Conservation (phyloP, 2,797 vertebrate genomes). For the Takifugu ocellatus region DNA sequence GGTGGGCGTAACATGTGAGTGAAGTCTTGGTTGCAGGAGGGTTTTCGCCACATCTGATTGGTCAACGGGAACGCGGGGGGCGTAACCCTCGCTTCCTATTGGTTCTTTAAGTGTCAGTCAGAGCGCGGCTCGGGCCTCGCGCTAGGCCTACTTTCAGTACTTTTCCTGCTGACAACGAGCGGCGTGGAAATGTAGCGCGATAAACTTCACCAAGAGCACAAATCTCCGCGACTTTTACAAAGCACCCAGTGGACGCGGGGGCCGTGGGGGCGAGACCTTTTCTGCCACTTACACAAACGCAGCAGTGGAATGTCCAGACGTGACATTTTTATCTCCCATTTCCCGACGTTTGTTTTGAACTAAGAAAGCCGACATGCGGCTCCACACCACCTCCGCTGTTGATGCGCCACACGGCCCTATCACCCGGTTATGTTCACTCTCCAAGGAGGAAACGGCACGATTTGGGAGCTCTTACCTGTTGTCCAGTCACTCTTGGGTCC, state of each 20-base stretch:
- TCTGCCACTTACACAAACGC: too few species aligned
- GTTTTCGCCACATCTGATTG: conserved; percentile 12
- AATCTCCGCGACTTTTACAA: background rate
- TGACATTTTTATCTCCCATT: conserved; percentile 6
- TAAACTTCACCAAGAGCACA: conserved; percentile 48
- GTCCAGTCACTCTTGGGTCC: conserved; percentile 48
- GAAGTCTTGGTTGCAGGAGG: conserved; percentile 12
- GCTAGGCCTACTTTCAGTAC: conserved; percentile 65
- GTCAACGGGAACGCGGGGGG: background rate
- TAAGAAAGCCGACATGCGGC: conserved; percentile 67
- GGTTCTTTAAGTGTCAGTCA: conserved; percentile 55
- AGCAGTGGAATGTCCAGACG: background rate
- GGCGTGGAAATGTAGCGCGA: conserved; percentile 48
- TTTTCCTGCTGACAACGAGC: conserved; percentile 45
- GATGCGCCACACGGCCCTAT: conserved; percentile 32
- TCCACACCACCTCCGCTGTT: conserved; percentile 29
- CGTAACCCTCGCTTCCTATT: conserved; percentile 34
- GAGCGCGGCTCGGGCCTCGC: conserved; percentile 46
- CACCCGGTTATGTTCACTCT: conserved; percentile 1
- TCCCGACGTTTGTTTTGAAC: conserved; percentile 74
- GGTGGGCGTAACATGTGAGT: conserved; percentile 40
- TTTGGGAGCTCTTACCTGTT: conserved; percentile 49
- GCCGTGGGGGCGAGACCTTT: too few species aligned
- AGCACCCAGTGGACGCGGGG: background rate
- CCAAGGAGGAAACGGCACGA: background rate